phyloP scores from a whole-genome alignment of 2,888 invertebrate species.

The Drosophila anomalipes region DNA sequence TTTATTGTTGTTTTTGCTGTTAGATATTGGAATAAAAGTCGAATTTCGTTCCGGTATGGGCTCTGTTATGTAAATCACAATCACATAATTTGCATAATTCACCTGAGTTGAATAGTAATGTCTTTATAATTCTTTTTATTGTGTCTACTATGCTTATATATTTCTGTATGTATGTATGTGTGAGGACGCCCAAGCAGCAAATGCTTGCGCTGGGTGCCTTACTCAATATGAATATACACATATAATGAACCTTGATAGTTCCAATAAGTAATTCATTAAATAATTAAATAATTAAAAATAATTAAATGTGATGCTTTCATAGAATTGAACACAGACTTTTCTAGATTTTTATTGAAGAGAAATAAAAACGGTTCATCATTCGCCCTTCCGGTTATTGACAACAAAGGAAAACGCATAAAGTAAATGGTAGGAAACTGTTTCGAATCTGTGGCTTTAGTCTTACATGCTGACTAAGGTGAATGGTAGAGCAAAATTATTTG shows the following conservation, averaged over 20 bases:
- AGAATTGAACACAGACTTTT: not conserved
- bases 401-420: constrained; percentile 8
- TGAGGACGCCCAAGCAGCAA: not conserved
- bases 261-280: not conserved
- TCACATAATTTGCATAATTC: constrained; percentile 53
- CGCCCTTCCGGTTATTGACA: constrained; percentile 31
- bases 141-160: not conserved
- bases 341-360: not conserved
- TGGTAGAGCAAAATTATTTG: constrained; percentile 27
- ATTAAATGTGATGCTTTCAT: not conserved
- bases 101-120: not conserved
- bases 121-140: not conserved
- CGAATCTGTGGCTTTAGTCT: constrained; percentile 32
- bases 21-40: constrained; percentile 28
- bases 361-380: constrained; percentile 19
- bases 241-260: not conserved
- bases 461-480: constrained; percentile 17
- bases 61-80: constrained; percentile 35
- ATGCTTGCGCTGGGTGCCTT: not conserved
- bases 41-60: constrained; percentile 18
- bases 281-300: too few species aligned
- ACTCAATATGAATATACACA: not conserved
- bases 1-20: constrained; percentile 2
- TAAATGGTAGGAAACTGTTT: constrained; percentile 19
- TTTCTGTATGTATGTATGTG: not conserved